Evolutionary conservation across 1,140 invertebrate species (phyloP).

Genomic region (Tetranychus urticae): DNA sequence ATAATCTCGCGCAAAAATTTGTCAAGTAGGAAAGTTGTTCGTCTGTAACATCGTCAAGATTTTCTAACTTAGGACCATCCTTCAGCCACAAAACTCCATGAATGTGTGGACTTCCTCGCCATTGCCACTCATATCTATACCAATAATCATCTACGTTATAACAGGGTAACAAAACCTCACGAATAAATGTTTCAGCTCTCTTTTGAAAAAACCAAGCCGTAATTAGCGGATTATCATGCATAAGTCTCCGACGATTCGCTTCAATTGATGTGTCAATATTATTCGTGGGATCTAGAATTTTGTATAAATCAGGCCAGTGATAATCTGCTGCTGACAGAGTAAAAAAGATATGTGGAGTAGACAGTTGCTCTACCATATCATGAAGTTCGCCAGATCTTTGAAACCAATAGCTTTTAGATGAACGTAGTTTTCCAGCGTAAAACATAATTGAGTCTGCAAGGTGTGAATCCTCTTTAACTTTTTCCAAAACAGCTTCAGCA

Average conservation of each 20-base stretch:
- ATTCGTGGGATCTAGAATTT: background rate
- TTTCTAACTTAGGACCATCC: background rate
- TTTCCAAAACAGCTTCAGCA: background rate
- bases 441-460: background rate
- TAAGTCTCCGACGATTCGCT: background rate
- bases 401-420: background rate
- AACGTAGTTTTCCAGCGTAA: background rate
- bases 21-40: too few relatives aligned
- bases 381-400: background rate
- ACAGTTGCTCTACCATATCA: background rate
- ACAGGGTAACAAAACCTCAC: background rate
- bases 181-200: background rate
- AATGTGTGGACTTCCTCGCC: background rate
- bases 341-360: background rate
- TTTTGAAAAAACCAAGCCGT: background rate
- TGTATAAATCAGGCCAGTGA: background rate
- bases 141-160: background rate
- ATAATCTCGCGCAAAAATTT: too few relatives aligned
- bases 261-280: background rate
- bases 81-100: background rate
- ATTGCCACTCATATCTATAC: too few relatives aligned
- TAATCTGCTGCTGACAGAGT: background rate
- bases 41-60: background rate
- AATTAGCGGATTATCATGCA: background rate
- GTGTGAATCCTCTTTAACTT: background rate